Evolutionary conservation across 2,113 vertebrate species (phyloP), one percentile per base, ranked within the genome.

Genomic region (Corythornis vintsioides): DNA sequence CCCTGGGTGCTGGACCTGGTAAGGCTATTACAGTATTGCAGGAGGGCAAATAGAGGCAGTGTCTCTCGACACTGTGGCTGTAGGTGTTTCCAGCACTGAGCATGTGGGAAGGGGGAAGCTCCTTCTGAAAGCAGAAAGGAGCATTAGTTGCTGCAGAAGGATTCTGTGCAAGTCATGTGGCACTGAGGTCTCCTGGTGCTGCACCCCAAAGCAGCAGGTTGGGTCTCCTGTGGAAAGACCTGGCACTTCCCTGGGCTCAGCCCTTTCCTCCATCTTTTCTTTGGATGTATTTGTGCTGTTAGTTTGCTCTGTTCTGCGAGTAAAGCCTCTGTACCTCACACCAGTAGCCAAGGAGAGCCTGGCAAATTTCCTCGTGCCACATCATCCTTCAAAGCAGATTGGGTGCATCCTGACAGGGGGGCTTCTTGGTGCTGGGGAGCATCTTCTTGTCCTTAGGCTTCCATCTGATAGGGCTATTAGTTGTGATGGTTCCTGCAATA

Each of bases 1-100:
- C 87, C 0, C 59, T 97, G 15, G 84, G 96, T 80, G 95, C 93
- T 5, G 97, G 97, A 91, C 96, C 97, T 6, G 97, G 98, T 98
- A 96, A 97, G 98, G 78, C 13, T 82, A 35, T 35, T 16, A 29
- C 11, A 45, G 52, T 25, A 7, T 52, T 55, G 12, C 69, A 70
- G 71, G 61, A 60, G 81, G 60, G 43, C 80, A 60, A 45, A 14
- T 13, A 45, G 59, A 35, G 66, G 16, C 1, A 4, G 8, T 2
- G 0, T 31, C 63, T 31, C 63, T 76, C 3, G 29, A 1, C 20
- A 1, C 20, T 4, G 55, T 75, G 78, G 50, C 61, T 73, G 53
- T 48, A 31, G 40, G 29, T 22, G 31, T 35, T 10, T 29, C 19
- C 47, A n/a, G 0, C 28, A 3, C 1, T 4, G 72, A 60, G 64